Percentiles rank a stretch among this genome's conserved stretches.
These are phyloP conservation scores for Cybosia mesomella DNA, from an alignment of 2,888 invertebrate species.

Conservation along the genomic window DNA sequence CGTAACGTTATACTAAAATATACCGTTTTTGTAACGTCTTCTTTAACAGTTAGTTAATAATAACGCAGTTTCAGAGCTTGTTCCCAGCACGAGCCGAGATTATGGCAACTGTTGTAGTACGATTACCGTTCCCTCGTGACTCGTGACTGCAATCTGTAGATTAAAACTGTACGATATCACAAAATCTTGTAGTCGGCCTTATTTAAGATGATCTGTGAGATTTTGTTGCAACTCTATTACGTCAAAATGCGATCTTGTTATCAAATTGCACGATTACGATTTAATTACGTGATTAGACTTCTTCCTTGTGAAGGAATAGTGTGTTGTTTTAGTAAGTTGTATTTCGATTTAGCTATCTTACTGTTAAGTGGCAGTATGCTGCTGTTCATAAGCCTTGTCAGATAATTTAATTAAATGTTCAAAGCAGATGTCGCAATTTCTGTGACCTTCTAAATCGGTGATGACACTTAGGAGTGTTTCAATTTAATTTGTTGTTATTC, in stretches of 20 bases:
- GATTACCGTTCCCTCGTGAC: constrained; percentile 10
- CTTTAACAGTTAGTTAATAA: constrained; percentile 13
- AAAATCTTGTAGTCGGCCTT: neutral
- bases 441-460: no score
- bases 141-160: constrained; percentile 15
- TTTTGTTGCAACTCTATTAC: neutral
- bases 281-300: neutral
- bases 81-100: constrained; percentile 42
- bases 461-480: no score
- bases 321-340: neutral
- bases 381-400: neutral
- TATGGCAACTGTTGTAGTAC: constrained; percentile 17
- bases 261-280: neutral
- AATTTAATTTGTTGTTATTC: no score
- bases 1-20: constrained; percentile 16
- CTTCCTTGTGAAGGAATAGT: neutral
- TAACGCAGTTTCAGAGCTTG: constrained; percentile 33
- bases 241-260: neutral
- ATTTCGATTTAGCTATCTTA: neutral
- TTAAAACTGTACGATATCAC: neutral
- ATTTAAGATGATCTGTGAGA: neutral
- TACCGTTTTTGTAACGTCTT: constrained; percentile 18
- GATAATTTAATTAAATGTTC: neutral
- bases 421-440: no score
- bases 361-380: neutral